These are phyloP conservation scores for Escarpia spicata DNA, from an alignment of 2,888 invertebrate genomes.

Conservation along the genomic window DNA sequence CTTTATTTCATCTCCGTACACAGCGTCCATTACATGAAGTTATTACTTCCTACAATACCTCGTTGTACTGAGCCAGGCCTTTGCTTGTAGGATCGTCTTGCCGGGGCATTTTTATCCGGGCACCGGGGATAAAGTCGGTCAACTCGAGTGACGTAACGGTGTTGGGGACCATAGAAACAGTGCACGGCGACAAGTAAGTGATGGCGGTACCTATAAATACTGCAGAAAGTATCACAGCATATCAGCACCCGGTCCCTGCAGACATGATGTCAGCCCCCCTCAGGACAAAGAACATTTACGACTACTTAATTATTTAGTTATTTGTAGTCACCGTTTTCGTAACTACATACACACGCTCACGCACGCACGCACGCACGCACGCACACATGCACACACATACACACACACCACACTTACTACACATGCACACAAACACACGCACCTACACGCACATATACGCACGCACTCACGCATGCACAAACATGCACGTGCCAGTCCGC, in stretches of 20 bases:
- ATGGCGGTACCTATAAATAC: no score
- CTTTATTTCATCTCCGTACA: neutral
- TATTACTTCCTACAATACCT: neutral
- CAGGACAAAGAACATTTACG: no score
- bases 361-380: neutral
- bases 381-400: neutral
- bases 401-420: no score
- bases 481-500: no score
- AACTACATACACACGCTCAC: neutral
- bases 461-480: neutral
- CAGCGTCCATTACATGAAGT: neutral
- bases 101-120: neutral
- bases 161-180: neutral
- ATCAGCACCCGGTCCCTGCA: no score
- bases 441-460: neutral
- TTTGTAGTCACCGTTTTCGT: no score
- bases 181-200: neutral
- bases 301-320: no score
- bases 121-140: neutral
- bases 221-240: no score
- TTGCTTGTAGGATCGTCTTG: neutral
- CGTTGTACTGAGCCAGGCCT: neutral
- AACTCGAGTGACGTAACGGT: neutral
- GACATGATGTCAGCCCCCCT: no score
- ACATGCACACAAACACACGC: neutral